Base-by-base conservation (phyloP, 2,113 vertebrate genomes). In the Ovibos moschatus region DNA sequence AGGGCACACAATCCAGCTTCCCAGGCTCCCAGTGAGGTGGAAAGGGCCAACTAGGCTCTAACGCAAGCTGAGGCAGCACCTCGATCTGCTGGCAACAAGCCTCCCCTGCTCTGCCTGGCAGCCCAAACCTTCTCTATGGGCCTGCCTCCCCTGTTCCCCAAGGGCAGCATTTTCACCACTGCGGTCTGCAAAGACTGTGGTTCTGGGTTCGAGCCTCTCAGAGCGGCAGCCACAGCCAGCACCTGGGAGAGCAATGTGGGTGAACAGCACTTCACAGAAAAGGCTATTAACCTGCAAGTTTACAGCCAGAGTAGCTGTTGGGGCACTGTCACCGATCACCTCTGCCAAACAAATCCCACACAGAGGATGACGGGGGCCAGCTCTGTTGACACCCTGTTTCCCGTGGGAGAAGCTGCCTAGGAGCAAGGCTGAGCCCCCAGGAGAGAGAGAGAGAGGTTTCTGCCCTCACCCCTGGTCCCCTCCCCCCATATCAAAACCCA, bases 21-120 rank as follows among this genome's bases (percentile, higher is more conserved):
- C 11, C 14, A n/a, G 53, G 7, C 43, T 50, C 33, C 14, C 14
- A 45, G 30, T 36, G n/a, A 81, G 33, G 11, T 43, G 30, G 30
- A 27, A 36, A 78, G 50, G 81, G 13, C 13, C 40, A 6, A 15
- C 5, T 0, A 0, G 45, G 17, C 8, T 50, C 36, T 15, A 91
- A 60, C 4, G 7, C 0, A 2, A 47, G 14, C 6, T 67, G 90
- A 78, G 74, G 67, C 79, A 79, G 43, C 83, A 67, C 17, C 78
- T 2, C 47, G 94, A 92, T 95, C 94, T 95, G 90, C 83, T 92
- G 96, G 84, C 67, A 43, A 16, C 27, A 14, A 14, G 13, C 1
- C 23, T 86, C 11, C 43, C 53, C 28, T 90, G 40, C 78, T 84
- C 60, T 55, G 27, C 28, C 6, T 3, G 7, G 40, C 71, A 23